phyloP scores from a whole-genome alignment of 2,888 invertebrate genomes.

The Colostygia pectinataria region DNA sequence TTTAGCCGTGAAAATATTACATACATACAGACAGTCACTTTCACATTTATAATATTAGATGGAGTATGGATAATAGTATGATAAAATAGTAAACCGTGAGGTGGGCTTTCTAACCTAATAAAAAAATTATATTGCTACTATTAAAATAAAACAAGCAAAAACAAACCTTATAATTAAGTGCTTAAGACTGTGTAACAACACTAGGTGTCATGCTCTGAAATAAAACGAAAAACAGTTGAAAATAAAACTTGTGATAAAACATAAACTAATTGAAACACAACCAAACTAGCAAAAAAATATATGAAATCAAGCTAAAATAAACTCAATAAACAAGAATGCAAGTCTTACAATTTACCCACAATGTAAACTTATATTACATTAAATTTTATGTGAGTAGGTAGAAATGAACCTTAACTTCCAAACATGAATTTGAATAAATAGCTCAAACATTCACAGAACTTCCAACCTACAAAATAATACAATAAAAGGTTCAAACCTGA shows the following conservation, averaged over 20 bases:
- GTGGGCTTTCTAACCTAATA: too few species aligned
- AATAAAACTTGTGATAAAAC: constrained; percentile 25
- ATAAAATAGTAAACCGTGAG: too few species aligned
- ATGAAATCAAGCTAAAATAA: not conserved
- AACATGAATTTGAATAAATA: too few species aligned
- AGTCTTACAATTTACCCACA: not conserved
- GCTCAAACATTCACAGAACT: constrained; percentile 8
- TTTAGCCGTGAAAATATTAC: too few species aligned
- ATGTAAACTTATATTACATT: constrained; percentile 1
- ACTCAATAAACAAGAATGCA: not conserved
- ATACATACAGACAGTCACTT: too few species aligned
- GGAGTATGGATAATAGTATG: too few species aligned
- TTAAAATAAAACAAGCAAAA: constrained; percentile 48
- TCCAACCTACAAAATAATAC: constrained; percentile 3
- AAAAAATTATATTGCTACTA: too few species aligned
- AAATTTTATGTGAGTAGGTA: too few species aligned
- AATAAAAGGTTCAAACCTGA: constrained; percentile 53
- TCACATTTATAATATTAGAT: too few species aligned
- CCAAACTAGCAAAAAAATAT: not conserved
- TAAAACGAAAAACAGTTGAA: constrained; percentile 41
- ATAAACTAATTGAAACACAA: constrained; percentile 14
- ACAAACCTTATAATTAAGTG: constrained; percentile 42
- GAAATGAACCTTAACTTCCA: too few species aligned
- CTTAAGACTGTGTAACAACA: constrained; percentile 62
- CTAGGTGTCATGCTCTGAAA: constrained; percentile 74